Evolutionary conservation across 2,113 vertebrate species (phyloP), one percentile per base, ranked within the genome.

Genomic region (Pavo muticus): DNA sequence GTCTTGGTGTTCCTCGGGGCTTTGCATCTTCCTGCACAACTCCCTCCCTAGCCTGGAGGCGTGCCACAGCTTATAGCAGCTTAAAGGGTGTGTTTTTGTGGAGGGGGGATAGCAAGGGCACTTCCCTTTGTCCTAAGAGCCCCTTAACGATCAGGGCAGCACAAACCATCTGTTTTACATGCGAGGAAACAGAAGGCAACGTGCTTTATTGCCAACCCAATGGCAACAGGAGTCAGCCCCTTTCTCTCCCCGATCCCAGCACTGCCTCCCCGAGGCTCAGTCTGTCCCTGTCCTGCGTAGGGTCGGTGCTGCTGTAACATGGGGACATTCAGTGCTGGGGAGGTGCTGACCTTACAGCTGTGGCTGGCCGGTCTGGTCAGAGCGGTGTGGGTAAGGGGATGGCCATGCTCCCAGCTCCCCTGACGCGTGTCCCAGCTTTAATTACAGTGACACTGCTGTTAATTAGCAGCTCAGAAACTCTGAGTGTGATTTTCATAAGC

Each of bases 381-480:
- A 88, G 74, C 0, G 0, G 57, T n/a, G 2, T 54, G 48, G 81
- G 74, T 73, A 77, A 81, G 42, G 40, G 56, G 73, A 20, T 84
- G 76, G 80, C 69, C 29, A 47, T 30, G 15, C 83, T 95, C 47
- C 54, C 1, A 2, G 52, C 18, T 91, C 81, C 87, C 70, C 63
- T 75, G 24, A 87, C 0, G 1, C 25, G 59, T 3, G 2, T 94
- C 78, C 64, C 82, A 50, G 82, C 88, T 63, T 74, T 94, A 93
- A 95, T 96, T 90, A 61, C 77, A 79, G 71, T 40, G 88, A 54
- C 84, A 74, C 42, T 75, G 69, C 80, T 85, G 88, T 57, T 95
- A 92, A 96, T 95, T 95, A 95, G 71, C 86, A 48, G 74, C 20
- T 95, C 86, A 72, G 91, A 93, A 95, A 92, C 61, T 69, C 76